A percentile compares a stretch with the other conserved stretches of the same genome.
Conservation (phyloP, 1,140 invertebrate species). For the Lanistes nyassanus region DNA sequence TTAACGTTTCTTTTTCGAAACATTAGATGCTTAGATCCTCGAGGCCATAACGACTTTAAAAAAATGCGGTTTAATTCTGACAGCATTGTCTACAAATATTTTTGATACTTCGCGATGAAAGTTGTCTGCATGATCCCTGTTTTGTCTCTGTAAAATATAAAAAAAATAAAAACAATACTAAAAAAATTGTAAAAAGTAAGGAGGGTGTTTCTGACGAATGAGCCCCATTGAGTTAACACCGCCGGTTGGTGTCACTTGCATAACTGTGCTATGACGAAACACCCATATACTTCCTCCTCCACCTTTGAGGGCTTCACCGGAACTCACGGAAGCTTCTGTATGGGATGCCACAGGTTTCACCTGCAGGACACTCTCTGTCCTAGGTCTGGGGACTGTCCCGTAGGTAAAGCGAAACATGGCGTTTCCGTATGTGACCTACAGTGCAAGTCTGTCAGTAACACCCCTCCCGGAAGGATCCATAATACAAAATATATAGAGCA, state of each 20-base stretch:
- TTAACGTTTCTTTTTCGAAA: no score
- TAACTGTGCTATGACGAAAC: constrained; percentile 50
- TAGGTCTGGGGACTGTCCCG: constrained; percentile 53
- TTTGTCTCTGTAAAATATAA: no score
- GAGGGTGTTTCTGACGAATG: constrained; percentile 31
- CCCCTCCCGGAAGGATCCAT: no score
- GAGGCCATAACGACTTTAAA: no score
- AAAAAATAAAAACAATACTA: no score
- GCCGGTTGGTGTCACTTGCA: constrained; percentile 41
- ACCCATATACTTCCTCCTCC: constrained; percentile 40
- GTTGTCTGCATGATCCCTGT: no score
- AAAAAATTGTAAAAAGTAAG: no score
- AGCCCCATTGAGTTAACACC: constrained; percentile 49
- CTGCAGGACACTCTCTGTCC: constrained; percentile 39
- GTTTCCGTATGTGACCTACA: constrained; percentile 38
- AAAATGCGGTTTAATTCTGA: no score
- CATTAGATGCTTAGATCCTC: no score
- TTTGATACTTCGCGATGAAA: no score
- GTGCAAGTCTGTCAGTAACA: constrained; percentile 35
- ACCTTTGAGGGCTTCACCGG: constrained; percentile 39
- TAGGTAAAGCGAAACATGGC: constrained; percentile 39
- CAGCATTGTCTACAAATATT: no score
- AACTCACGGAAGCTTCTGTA: constrained; percentile 5
- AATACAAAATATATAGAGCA: no score
- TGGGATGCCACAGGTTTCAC: constrained; percentile 16